Evolutionary conservation across 1,140 invertebrate species (phyloP), one percentile per base, ranked within the genome.

Genomic region (Drosophila nigromelanica): DNA sequence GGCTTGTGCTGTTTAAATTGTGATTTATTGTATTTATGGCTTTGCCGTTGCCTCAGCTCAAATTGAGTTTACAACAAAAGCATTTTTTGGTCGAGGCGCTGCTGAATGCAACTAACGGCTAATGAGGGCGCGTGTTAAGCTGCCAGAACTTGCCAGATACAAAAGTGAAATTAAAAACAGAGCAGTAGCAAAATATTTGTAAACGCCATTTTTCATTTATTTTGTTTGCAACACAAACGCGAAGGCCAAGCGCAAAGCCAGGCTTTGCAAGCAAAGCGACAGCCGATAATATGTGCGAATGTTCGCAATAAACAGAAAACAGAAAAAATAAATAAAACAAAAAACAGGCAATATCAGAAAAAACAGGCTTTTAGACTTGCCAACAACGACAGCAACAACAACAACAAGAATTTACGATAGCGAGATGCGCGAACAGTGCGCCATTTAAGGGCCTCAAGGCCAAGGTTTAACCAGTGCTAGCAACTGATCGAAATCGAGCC

Each of bases 371-470:
- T 74, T 42, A 10, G 45, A 10, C 30, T 54, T 52, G 66, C 48
- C 58, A 59, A 59, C 40, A 51, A n/a, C n/a, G n/a, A n/a, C 4
- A 39, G 8, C 37, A 14, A 0, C 39, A 55, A 7, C 11, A 27
- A 5, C 14, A n/a, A n/a, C 18, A 60, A 45, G 42, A 63, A 55
- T 64, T 73, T 69, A 69, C 21, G 40, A 66, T 59, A 68, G 69
- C 78, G 80, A 52, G 47, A 47, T 45, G 72, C 30, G 59, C 33
- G 66, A 39, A 18, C 43, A 70, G 70, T 64, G 58, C 66, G 35
- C 80, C 78, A 89, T 90, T 90, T 90, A 90, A 90, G 89, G 89
- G 89, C 89, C 78, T 90, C 89, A 90, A 90, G 89, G 89, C 89
- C 89, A 90, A 90, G 89, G 89, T 90, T 90, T 90, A 77, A 76